Percentiles rank a stretch among this genome's conserved stretches.
Evolutionary conservation across 1,140 invertebrate species (phyloP).

Genomic region (Solen grandis): DNA sequence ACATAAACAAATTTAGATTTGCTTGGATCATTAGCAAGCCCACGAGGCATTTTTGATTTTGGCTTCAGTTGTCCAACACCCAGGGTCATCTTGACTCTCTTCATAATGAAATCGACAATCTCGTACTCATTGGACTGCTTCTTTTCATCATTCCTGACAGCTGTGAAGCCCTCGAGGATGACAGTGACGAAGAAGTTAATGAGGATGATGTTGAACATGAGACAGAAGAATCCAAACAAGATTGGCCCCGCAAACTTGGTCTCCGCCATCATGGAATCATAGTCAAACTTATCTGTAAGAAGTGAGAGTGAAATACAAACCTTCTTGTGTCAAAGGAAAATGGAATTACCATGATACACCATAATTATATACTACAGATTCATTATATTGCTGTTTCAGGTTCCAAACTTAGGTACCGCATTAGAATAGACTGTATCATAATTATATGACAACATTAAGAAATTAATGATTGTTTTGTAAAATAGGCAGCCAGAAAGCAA

Average conservation of each 20-base stretch:
- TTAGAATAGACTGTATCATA: too few relatives aligned
- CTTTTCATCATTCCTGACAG: constrained; percentile 44
- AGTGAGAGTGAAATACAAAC: not conserved
- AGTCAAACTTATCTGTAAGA: constrained; percentile 62
- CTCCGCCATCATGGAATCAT: constrained; percentile 56
- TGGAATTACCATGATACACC: not conserved
- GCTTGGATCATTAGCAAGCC: constrained; percentile 40
- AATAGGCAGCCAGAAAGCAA: too few relatives aligned
- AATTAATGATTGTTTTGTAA: too few relatives aligned
- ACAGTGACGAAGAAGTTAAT: constrained; percentile 71
- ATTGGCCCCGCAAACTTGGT: constrained; percentile 57
- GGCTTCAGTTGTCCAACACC: constrained; percentile 50
- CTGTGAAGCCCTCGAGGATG: constrained; percentile 59
- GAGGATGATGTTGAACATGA: constrained; percentile 66
- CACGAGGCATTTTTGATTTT: not conserved
- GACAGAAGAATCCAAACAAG: constrained; percentile 64
- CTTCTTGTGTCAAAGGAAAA: too few relatives aligned
- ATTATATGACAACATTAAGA: too few relatives aligned
- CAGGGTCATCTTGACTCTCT: constrained; percentile 47
- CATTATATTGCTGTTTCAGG: too few relatives aligned
- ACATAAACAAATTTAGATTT: constrained; percentile 51
- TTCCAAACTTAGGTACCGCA: too few relatives aligned
- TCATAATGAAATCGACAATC: constrained; percentile 56
- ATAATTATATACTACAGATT: too few relatives aligned
- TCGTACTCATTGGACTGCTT: constrained; percentile 62